phyloP scores from a whole-genome alignment of 2,113 vertebrate species.

The Tetrao urogallus region DNA sequence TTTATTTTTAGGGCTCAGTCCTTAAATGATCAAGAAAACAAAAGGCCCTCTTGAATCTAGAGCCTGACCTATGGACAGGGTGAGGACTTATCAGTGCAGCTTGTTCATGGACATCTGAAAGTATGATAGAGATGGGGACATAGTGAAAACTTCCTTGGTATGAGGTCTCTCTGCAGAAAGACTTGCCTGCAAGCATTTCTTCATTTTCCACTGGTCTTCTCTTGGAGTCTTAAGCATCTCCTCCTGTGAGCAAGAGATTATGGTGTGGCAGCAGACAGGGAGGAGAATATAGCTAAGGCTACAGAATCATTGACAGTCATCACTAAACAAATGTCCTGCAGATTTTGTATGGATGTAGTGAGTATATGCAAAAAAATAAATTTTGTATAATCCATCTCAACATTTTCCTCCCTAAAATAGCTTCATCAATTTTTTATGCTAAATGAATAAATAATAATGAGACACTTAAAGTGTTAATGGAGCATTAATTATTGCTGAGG shows the following conservation, averaged over 20 bases:
- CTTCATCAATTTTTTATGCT: slow-evolving; percentile 49
- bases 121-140: background rate
- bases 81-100: background rate
- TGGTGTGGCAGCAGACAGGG: slow-evolving; percentile 5
- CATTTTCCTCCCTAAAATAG: slow-evolving; percentile 2
- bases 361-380: background rate
- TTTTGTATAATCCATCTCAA: background rate
- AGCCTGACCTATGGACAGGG: background rate
- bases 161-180: background rate
- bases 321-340: background rate
- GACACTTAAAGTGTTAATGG: slow-evolving; percentile 67
- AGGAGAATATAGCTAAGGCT: background rate
- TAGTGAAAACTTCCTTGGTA: background rate
- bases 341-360: background rate
- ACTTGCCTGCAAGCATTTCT: background rate
- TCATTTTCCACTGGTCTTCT: slow-evolving; percentile 21
- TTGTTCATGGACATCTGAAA: background rate
- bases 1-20: background rate
- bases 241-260: background rate
- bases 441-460: slow-evolving; percentile 70
- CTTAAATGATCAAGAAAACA: background rate
- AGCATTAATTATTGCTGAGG: slow-evolving; percentile 71
- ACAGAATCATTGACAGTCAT: background rate
- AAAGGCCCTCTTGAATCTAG: background rate
- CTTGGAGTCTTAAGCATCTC: background rate